These are phyloP conservation scores for Blastobasis lacticolella DNA, from an alignment of 2,888 invertebrate genomes.

Conservation along the genomic window DNA sequence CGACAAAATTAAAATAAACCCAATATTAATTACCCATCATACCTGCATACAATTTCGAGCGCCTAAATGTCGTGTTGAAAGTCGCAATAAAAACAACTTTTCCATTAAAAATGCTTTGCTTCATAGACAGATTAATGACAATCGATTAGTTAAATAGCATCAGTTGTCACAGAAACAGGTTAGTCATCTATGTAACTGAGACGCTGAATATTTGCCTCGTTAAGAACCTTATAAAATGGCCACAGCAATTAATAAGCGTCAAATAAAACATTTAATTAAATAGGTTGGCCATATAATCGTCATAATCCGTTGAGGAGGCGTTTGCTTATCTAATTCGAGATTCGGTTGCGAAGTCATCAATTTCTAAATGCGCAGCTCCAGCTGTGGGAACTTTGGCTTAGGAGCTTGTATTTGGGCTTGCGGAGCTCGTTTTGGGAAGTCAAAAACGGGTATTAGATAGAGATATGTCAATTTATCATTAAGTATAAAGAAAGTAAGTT, in stretches of 20 bases:
- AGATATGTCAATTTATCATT: too few relatives aligned
- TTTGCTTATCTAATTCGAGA: constrained; percentile 14
- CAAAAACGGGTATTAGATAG: too few relatives aligned
- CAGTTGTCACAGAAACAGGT: constrained; percentile 52
- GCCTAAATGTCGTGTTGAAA: too few relatives aligned
- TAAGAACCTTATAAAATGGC: constrained; percentile 49
- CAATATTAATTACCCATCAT: too few relatives aligned
- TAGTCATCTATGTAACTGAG: constrained; percentile 45
- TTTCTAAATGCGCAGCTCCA: constrained; percentile 4
- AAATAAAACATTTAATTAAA: constrained; percentile 59
- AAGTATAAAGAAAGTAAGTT: too few relatives aligned
- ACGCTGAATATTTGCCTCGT: constrained; percentile 47
- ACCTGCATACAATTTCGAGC: too few relatives aligned
- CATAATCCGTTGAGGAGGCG: constrained; percentile 16
- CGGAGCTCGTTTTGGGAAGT: too few relatives aligned
- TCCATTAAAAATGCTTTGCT: too few relatives aligned
- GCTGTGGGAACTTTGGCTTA: too few relatives aligned
- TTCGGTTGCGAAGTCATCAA: constrained; percentile 14
- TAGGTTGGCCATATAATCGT: constrained; percentile 44
- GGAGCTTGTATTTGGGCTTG: too few relatives aligned
- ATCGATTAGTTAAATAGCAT: constrained; percentile 52
- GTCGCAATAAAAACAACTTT: too few relatives aligned
- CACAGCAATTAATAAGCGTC: constrained; percentile 63
- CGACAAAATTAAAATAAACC: too few relatives aligned
- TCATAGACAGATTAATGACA: constrained; percentile 36